phyloP scores from a whole-genome alignment of 2,888 invertebrate species.

The Antheraea yamamai region DNA sequence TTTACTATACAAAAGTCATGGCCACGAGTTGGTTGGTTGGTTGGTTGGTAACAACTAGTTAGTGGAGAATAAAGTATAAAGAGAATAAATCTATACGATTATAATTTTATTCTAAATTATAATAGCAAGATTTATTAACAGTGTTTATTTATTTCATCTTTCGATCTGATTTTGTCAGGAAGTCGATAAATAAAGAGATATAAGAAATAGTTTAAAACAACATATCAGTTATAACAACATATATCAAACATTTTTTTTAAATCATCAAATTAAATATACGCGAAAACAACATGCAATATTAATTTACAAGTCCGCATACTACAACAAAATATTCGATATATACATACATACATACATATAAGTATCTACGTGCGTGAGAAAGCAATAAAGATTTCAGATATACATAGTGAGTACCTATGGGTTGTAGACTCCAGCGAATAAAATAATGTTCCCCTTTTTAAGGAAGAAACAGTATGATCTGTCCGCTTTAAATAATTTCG shows the following conservation, averaged over 20 bases:
- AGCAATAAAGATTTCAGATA: not conserved
- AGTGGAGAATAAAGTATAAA: not conserved
- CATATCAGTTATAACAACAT: not conserved
- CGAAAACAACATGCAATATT: not conserved
- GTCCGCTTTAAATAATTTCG: slow-evolving; percentile 42
- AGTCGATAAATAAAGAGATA: not conserved
- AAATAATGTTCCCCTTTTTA: slow-evolving; percentile 31
- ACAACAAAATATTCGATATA: not conserved
- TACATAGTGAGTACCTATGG: slow-evolving; percentile 37
- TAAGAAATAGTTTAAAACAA: too few relatives aligned
- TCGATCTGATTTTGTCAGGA: not conserved
- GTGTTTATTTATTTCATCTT: not conserved
- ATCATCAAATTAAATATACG: not conserved
- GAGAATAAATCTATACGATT: not conserved
- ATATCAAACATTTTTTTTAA: not conserved
- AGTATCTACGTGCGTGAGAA: not conserved
- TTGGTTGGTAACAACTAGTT: not conserved
- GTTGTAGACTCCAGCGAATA: slow-evolving; percentile 49
- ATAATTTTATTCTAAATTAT: not conserved
- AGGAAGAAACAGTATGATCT: slow-evolving; percentile 54
- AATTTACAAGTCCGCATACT: not conserved
- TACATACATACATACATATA: not conserved
- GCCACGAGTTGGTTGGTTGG: too few relatives aligned
- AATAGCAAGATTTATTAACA: not conserved
- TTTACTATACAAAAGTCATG: too few relatives aligned